Base-by-base conservation (phyloP, 2,797 vertebrate species). In the Petrocephalus schoutedeni region DNA sequence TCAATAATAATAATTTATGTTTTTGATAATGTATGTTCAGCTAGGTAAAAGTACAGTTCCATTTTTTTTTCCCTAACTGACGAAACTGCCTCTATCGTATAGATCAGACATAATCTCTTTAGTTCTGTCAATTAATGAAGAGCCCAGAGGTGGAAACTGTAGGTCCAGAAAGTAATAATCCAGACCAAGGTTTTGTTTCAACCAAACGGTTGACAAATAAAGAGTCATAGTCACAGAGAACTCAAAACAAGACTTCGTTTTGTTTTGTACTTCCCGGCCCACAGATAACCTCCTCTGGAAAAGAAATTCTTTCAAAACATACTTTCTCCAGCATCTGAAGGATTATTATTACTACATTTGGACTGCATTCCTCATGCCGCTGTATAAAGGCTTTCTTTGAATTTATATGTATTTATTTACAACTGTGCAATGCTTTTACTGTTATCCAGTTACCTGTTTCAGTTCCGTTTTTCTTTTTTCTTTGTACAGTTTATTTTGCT, bases 401-500 rank as follows among this genome's bases (percentile, higher is more conserved):
- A 36, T 86, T 89, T 61, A 53, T 64, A 86, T 86, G 32, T 89
- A 87, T 90, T 89, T 90, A 82, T 90, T 85, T 83, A 71, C 56
- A 74, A 51, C 19, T 89, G 91, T 93, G 88, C 91, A 92, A 87
- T 90, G 80, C 90, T 88, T 93, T 91, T 88, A 91, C 90, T 91
- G 90, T 92, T 90, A 90, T 90, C 56, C 32, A 84, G 88, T 89
- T 89, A 86, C 74, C 74, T 21, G 36, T 77, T 58, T 80, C 51
- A 49, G 74, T 80, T 80, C 36, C 6, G 41, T 49, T 80, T 80
- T 49, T 77, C 16, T 21, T 16, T 16, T 80, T 45, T 74, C 67
- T 49, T 57, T 49, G 41, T 49, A 10, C 45, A n/a, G 67, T 74
- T 32, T 16, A 74, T 80, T 80, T 80, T 80, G 41, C 74, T 45